A percentile compares a stretch with the other conserved stretches of the same genome.
Conservation (phyloP, 2,888 invertebrate species). For the Opisthograptis luteolata region DNA sequence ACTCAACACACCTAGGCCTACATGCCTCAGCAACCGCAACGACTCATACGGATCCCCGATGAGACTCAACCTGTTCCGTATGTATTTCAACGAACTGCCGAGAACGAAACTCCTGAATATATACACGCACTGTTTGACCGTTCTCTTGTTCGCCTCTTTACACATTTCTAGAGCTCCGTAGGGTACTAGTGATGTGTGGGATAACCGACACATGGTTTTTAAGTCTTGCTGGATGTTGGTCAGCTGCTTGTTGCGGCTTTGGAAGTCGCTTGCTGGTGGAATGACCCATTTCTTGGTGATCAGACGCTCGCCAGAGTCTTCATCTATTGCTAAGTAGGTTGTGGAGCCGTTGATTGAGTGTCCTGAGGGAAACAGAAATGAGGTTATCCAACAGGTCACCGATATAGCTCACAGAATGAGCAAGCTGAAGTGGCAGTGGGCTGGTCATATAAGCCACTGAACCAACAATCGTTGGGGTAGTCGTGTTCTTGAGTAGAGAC, state of each 20-base stretch:
- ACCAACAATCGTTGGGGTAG: no score
- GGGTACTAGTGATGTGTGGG: conserved; percentile 89
- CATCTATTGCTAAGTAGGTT: conserved; percentile 91
- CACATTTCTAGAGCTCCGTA: conserved; percentile 89
- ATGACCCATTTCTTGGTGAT: conserved; percentile 91
- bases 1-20: conserved; percentile 89
- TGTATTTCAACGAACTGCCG: conserved; percentile 67
- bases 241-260: conserved; percentile 83
- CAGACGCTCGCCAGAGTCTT: conserved; percentile 88
- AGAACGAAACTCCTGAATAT: conserved; percentile 88
- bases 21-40: conserved; percentile 82
- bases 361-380: conserved; percentile 66
- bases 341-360: conserved; percentile 90
- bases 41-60: conserved; percentile 64
- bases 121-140: conserved; percentile 82
- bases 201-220: conserved; percentile 87
- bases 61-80: conserved; percentile 49
- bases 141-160: conserved; percentile 79
- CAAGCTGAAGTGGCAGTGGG: no score
- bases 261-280: conserved; percentile 64
- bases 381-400: neutral
- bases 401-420: no score
- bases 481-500: no score
- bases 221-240: conserved; percentile 91
- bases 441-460: no score